A percentile compares a stretch with the other conserved stretches of the same genome.
phyloP scores from a whole-genome alignment of 2,113 vertebrate species.

The Taurulus bubalis region DNA sequence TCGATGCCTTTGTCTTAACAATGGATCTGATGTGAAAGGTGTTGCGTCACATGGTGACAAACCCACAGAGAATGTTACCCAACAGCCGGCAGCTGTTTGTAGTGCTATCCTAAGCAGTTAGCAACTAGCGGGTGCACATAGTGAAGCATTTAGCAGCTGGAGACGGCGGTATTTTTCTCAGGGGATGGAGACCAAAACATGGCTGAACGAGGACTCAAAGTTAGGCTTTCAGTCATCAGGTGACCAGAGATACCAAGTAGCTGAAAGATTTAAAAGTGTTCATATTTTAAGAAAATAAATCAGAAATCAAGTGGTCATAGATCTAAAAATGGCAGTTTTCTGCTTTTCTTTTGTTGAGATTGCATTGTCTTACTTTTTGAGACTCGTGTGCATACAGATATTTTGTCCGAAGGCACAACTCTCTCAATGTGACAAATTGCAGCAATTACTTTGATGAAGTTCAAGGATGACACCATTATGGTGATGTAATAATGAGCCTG shows the following conservation, averaged over 20 bases:
- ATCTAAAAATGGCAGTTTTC: not conserved
- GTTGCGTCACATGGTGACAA: not conserved
- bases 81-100: not conserved
- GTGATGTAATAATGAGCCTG: slow-evolving; percentile 78
- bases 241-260: not conserved
- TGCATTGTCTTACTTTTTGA: not conserved
- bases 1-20: not conserved
- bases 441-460: slow-evolving; percentile 84
- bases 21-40: not conserved
- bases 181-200: not conserved
- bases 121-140: not conserved
- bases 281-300: not conserved
- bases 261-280: not conserved
- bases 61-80: not conserved
- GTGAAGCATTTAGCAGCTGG: not conserved
- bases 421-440: slow-evolving; percentile 77
- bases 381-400: not conserved
- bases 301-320: not conserved
- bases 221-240: too few species aligned
- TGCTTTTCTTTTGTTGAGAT: not conserved
- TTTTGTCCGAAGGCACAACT: slow-evolving; percentile 52
- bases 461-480: slow-evolving; percentile 82
- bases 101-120: too few species aligned
- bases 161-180: not conserved
- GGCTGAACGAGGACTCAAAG: not conserved